Conservation (phyloP, 2,113 vertebrate species). For the Trematomus loennbergii region DNA sequence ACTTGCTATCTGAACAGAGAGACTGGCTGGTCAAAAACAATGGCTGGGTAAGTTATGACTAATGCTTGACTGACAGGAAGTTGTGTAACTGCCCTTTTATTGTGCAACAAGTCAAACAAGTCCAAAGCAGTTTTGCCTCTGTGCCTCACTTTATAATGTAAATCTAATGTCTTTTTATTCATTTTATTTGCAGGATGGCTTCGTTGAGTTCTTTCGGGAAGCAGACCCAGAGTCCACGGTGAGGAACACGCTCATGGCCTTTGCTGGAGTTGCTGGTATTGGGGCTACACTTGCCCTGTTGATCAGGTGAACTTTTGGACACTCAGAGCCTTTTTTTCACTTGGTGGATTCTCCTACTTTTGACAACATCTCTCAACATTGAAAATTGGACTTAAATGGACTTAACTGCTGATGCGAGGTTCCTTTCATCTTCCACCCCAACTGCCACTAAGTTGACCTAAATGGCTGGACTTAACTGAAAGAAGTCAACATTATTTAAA, state of each 20-base stretch:
- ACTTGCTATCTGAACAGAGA: constrained; percentile 85
- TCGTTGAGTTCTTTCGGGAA: constrained; percentile 92
- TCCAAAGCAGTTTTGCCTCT: background rate
- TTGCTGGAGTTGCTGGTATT: constrained; percentile 90
- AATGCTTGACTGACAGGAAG: constrained; percentile 14
- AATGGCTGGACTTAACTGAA: background rate
- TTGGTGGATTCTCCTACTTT: background rate
- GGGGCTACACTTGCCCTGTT: constrained; percentile 92
- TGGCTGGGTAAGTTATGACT: constrained; percentile 89
- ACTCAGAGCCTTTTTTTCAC: background rate
- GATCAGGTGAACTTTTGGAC: constrained; percentile 88
- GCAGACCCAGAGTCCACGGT: constrained; percentile 89
- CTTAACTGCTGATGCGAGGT: background rate
- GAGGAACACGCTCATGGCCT: constrained; percentile 88
- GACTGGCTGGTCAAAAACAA: constrained; percentile 93
- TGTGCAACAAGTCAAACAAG: background rate
- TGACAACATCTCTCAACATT: background rate
- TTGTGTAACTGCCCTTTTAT: constrained; percentile 44
- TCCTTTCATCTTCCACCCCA: background rate
- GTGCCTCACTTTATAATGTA: background rate
- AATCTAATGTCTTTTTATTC: background rate
- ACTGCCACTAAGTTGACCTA: background rate
- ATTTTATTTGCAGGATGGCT: constrained; percentile 86
- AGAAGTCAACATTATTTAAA: constrained; percentile 64
- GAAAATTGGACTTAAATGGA: constrained; percentile 13